Evolutionary conservation across 2,113 vertebrate species (phyloP).

Genomic region (Salminus brasiliensis): DNA sequence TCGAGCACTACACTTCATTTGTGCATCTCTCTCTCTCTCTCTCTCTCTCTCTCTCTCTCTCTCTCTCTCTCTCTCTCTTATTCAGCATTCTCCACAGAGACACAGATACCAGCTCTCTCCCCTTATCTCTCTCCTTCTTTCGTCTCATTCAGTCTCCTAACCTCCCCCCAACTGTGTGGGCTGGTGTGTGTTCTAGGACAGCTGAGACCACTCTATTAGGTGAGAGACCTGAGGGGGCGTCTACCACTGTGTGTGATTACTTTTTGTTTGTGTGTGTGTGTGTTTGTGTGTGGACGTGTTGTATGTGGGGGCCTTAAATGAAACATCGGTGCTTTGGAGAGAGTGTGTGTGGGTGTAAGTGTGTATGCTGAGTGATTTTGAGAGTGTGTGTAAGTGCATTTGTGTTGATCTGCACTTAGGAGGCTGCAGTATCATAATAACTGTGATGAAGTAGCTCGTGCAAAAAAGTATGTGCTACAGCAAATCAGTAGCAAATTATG

Average conservation of each 20-base stretch:
- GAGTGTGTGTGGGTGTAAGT: neutral
- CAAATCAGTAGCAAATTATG: too few species aligned
- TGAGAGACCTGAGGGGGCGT: conserved; percentile 23
- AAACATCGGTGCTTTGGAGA: conserved; percentile 10
- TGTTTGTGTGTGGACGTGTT: neutral
- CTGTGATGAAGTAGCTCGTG: too few species aligned
- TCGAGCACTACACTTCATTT: neutral
- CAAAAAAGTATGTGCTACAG: too few species aligned
- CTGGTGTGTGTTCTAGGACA: neutral
- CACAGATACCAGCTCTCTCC: conserved; percentile 37
- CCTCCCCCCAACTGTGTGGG: conserved; percentile 22
- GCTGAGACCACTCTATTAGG: conserved; percentile 30
- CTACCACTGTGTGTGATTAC: neutral
- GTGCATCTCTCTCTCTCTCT: conserved; percentile 26
- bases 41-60: neutral
- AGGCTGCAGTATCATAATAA: too few species aligned
- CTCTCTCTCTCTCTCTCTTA: neutral
- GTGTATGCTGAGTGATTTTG: neutral
- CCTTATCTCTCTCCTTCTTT: conserved; percentile 33
- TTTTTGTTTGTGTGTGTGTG: neutral
- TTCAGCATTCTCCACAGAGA: conserved; percentile 18
- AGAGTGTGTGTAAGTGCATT: neutral
- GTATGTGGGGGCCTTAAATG: conserved; percentile 4
- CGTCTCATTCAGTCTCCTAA: too few species aligned
- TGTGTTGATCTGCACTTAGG: neutral